phyloP scores from a whole-genome alignment of 2,888 invertebrate species.

The Boloria euphrosyne region DNA sequence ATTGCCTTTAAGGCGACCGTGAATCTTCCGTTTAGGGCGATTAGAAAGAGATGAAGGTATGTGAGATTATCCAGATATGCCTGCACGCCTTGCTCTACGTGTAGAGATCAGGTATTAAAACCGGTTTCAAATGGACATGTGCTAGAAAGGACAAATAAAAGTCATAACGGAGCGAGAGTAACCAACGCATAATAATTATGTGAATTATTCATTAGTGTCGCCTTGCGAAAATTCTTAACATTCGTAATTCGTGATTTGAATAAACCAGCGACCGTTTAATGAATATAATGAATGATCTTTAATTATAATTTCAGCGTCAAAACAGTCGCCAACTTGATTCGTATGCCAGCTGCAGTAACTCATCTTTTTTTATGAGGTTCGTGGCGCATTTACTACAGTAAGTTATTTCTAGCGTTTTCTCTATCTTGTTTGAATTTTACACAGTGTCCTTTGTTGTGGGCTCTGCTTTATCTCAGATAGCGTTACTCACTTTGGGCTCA shows the following conservation, averaged over 20 bases:
- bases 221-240: constrained; percentile 48
- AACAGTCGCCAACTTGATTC: constrained; percentile 33
- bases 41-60: constrained; percentile 67
- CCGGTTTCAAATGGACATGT: constrained; percentile 58
- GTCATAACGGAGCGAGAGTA: constrained; percentile 68
- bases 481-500: constrained; percentile 51
- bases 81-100: constrained; percentile 51
- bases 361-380: constrained; percentile 19
- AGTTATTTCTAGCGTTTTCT: constrained; percentile 4
- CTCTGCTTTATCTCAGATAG: constrained; percentile 9
- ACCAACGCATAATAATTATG: constrained; percentile 59
- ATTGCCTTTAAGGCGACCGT: constrained; percentile 67
- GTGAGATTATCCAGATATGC: constrained; percentile 64
- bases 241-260: constrained; percentile 42
- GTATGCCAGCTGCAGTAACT: constrained; percentile 21
- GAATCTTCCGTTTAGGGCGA: constrained; percentile 67
- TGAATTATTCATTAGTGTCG: constrained; percentile 62
- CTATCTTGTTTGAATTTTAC: background rate
- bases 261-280: constrained; percentile 31
- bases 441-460: background rate
- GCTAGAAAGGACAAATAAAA: constrained; percentile 68
- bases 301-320: constrained; percentile 28
- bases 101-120: constrained; percentile 54
- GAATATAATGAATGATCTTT: constrained; percentile 32
- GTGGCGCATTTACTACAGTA: constrained; percentile 4